Conservation (phyloP, 2,888 invertebrate species). For the Leucania comma region DNA sequence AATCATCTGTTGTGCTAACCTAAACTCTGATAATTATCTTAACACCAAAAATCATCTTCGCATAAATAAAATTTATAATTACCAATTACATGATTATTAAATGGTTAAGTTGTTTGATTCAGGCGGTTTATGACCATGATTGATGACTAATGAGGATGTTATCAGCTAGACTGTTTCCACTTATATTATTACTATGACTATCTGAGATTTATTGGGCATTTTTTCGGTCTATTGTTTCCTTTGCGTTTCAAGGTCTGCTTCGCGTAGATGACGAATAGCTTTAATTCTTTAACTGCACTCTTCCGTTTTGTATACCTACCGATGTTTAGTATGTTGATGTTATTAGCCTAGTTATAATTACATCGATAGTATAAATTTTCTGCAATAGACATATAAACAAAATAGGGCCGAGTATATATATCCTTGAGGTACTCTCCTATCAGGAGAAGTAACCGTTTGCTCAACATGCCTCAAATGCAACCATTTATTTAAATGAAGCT, state of each 20-base stretch:
- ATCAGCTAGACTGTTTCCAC: conserved; percentile 19
- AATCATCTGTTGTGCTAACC: conserved; percentile 54
- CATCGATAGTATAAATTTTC: not conserved
- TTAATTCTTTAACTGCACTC: not conserved
- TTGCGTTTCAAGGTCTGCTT: conserved; percentile 27
- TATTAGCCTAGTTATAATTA: too few relatives aligned
- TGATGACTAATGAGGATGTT: conserved; percentile 44
- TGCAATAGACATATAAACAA: not conserved
- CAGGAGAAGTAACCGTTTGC: not conserved
- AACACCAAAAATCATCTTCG: conserved; percentile 37
- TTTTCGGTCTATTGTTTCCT: conserved; percentile 33
- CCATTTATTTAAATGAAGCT: conserved; percentile 30
- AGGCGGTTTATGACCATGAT: conserved; percentile 31
- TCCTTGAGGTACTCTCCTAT: not conserved
- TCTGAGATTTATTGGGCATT: conserved; percentile 20
- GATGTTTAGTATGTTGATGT: not conserved
- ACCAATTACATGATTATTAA: conserved; percentile 53
- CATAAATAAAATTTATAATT: conserved; percentile 43
- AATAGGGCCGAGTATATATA: not conserved
- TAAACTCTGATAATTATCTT: conserved; percentile 47
- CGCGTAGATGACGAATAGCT: conserved; percentile 1
- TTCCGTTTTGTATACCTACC: conserved; percentile 2
- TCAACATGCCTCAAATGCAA: not conserved
- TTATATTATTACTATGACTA: conserved; percentile 17
- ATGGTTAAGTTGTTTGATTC: conserved; percentile 18